Evolutionary conservation across 2,888 invertebrate species (phyloP).

Genomic region (Caenorhabditis drosophilae): DNA sequence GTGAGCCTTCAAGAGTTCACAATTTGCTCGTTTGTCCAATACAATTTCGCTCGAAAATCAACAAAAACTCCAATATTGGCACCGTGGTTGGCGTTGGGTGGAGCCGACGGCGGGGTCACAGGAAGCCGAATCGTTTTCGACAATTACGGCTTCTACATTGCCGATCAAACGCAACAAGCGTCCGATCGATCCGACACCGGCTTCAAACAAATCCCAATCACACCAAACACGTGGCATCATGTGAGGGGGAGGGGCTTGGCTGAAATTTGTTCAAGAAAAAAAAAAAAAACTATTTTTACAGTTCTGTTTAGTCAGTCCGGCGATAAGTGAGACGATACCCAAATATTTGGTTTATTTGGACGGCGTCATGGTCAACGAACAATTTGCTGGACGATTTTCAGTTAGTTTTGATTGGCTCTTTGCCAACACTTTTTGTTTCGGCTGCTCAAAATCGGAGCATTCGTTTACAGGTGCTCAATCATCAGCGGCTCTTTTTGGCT

Average conservation of each 20-base stretch:
- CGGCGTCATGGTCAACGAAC: conserved; percentile 10
- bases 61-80: conserved; percentile 4
- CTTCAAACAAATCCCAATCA: conserved; percentile 17
- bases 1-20: conserved; percentile 14
- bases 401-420: not conserved
- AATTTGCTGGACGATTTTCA: conserved; percentile 12
- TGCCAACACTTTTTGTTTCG: not conserved
- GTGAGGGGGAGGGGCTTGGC: conserved; percentile 3
- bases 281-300: conserved; percentile 3
- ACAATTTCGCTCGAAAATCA: conserved; percentile 4
- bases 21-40: conserved; percentile 29
- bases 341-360: conserved; percentile 25
- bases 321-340: conserved; percentile 4
- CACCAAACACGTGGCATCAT: conserved; percentile 38
- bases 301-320: conserved; percentile 30
- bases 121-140: conserved; percentile 24
- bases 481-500: conserved; percentile 17
- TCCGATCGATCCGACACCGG: conserved; percentile 3
- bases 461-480: no score
- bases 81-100: conserved; percentile 14
- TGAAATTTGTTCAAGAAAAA: not conserved
- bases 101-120: not conserved
- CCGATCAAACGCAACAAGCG: not conserved
- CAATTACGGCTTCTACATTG: conserved; percentile 30
- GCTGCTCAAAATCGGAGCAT: no score